phyloP scores from a whole-genome alignment of 2,113 vertebrate genomes.

The Larimichthys crocea region DNA sequence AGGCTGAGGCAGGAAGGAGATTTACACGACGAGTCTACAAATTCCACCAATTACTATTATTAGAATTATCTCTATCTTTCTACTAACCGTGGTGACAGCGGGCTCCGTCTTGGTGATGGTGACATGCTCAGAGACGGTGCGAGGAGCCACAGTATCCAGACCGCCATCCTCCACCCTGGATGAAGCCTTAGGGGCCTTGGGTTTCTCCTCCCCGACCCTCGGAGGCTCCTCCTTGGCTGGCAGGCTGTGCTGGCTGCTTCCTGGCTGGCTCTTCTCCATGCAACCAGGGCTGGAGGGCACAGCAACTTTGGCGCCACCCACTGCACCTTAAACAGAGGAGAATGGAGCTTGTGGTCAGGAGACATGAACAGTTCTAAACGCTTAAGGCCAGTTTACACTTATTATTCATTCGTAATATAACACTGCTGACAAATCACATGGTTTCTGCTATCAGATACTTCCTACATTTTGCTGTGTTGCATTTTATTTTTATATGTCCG shows the following conservation, averaged over 20 bases:
- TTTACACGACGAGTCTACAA: background rate
- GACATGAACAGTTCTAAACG: background rate
- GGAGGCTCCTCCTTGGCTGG: conserved; percentile 92
- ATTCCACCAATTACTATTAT: background rate
- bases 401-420: background rate
- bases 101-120: conserved; percentile 90
- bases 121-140: conserved; percentile 88
- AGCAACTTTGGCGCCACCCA: conserved; percentile 99
- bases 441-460: background rate
- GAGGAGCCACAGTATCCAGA: conserved; percentile 88
- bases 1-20: conserved; percentile 82
- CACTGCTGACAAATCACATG: background rate
- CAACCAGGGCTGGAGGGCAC: conserved; percentile 93
- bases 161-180: conserved; percentile 84
- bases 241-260: conserved; percentile 91
- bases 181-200: conserved; percentile 84
- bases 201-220: conserved; percentile 91
- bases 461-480: background rate
- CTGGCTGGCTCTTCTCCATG: conserved; percentile 91
- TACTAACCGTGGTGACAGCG: conserved; percentile 88
- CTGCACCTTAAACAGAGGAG: conserved; percentile 99
- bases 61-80: background rate
- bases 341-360: conserved; percentile 93
- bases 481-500: background rate
- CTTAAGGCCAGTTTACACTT: background rate